These are phyloP conservation scores for Fabriciana adippe DNA, from an alignment of 2,888 invertebrate genomes.

Conservation along the genomic window DNA sequence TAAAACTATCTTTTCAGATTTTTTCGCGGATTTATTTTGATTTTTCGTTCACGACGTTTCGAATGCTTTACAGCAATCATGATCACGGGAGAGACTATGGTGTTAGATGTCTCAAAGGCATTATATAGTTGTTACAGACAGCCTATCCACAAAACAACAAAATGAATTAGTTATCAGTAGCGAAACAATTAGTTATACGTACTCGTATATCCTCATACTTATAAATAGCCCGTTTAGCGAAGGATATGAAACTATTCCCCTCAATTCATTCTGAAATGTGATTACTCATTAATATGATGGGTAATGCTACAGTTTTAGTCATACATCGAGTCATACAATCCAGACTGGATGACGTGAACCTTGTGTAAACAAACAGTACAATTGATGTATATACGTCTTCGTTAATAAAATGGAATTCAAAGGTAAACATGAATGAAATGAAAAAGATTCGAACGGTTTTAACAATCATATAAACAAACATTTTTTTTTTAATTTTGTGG, in stretches of 20 bases:
- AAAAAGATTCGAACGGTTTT: constrained; percentile 4
- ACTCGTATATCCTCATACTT: not conserved
- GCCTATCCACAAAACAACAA: too few relatives aligned
- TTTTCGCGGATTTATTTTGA: too few relatives aligned
- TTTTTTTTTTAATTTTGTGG: not conserved
- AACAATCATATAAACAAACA: constrained; percentile 4
- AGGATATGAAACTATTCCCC: constrained; percentile 12
- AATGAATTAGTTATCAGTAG: too few relatives aligned
- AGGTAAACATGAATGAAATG: constrained; percentile 59
- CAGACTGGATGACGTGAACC: constrained; percentile 68
- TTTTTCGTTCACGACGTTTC: too few relatives aligned
- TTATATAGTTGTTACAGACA: too few relatives aligned
- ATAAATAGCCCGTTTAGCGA: constrained; percentile 10
- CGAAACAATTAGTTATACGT: not conserved
- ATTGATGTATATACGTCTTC: constrained; percentile 27
- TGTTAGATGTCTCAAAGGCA: too few relatives aligned
- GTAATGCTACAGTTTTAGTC: constrained; percentile 67
- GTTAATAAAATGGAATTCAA: constrained; percentile 46
- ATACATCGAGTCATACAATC: constrained; percentile 67
- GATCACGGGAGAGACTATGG: too few relatives aligned
- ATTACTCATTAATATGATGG: constrained; percentile 60
- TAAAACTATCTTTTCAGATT: too few relatives aligned
- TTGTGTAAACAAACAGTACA: constrained; percentile 66
- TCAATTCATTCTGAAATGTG: constrained; percentile 40
- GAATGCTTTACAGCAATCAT: too few relatives aligned